Base-by-base conservation (phyloP, 2,797 vertebrate species). In the Falco naumanni region DNA sequence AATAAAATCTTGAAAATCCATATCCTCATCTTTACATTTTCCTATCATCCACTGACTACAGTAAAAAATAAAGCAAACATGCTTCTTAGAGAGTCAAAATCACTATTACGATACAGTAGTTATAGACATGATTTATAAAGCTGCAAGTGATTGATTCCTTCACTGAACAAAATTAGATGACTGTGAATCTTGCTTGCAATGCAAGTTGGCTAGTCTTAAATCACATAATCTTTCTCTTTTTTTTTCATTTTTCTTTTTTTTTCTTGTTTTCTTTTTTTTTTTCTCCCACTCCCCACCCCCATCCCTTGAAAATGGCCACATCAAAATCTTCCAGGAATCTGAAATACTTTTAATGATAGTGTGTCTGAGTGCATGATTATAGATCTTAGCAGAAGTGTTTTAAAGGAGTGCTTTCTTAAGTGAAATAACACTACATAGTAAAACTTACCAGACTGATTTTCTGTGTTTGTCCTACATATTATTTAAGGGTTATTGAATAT, bases 401-500 rank as follows among this genome's bases (percentile, higher is more conserved):
- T 90, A 90, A 91, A 79, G 80, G 34, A 78, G 29, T 78, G 75
- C 41, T 72, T 95, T 66, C 50, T 88, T 95, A 80, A 93, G 34
- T 59, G 26, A 92, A 88, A 21, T 43, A 93, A 75, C 65, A 63
- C n/a, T 92, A 82, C 21, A 26, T 68, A 21, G 5, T 68, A 81
- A 69, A 91, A 87, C 85, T 91, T 86, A 60, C 59, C 57, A 72
- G 29, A 56, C 14, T 95, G 48, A 86, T 94, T 93, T 91, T 95
- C 87, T 90, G 39, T 91, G 60, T 95, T 97, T 97, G 72, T 80
- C 39, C 10, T 94, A 71, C 45, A 33, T 78, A 75, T 66, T 84
- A 96, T 95, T 96, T 97, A 96, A 79, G 26, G 48, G 11, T 84
- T 84, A 88, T 93, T 95, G 56, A 96, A 72, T 84, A 90, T 94